Evolutionary conservation across 2,888 invertebrate genomes (phyloP), one percentile per base, ranked within the genome.

Genomic region (Agriopis leucophaearia): DNA sequence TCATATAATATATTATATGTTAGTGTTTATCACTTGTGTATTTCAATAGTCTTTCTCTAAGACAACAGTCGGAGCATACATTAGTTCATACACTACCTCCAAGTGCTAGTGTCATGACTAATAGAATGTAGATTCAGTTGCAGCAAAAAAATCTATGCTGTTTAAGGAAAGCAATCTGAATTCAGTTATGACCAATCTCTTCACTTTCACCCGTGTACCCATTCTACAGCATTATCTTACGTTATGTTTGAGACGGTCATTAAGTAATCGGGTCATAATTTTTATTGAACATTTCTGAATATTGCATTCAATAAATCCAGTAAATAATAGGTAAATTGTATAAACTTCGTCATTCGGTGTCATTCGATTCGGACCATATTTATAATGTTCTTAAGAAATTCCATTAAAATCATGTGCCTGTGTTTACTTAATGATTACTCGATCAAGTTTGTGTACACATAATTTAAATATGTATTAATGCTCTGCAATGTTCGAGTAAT

Each of bases 111-210:
- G 27, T 3, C 27, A 27, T 27, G 0, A 27, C 10, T 8, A 10
- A 10, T 1, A 42, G 4, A 13, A 1, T 15, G 47, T 47, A 8
- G 8, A 0, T 47, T 16, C 47, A 47, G 16, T 16, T 16, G 8
- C 10, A 16, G 15, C 16, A 47, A 47, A 12, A 15, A 9, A 47
- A 48, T 3, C 18, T 10, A 48, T 16, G 10, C 12, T 18, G 8
- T 48, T n/a, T 45, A 15, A 6, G 18, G 48, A 48, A 48, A 48
- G 18, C 12, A 18, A 18, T 48, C 9, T 8, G 4, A 12, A 27
- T 51, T 51, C n/a, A 51, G 51, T n/a, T 35, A 51, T 35, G 35
- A 13, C 8, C 35, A 51, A 50, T 35, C 35, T 51, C 12, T 35
- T 35, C 51, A n/a, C 48, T 50, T 27, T 50, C 48, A 1, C 18